phyloP scores from a whole-genome alignment of 2,113 vertebrate species.

The human region DNA sequence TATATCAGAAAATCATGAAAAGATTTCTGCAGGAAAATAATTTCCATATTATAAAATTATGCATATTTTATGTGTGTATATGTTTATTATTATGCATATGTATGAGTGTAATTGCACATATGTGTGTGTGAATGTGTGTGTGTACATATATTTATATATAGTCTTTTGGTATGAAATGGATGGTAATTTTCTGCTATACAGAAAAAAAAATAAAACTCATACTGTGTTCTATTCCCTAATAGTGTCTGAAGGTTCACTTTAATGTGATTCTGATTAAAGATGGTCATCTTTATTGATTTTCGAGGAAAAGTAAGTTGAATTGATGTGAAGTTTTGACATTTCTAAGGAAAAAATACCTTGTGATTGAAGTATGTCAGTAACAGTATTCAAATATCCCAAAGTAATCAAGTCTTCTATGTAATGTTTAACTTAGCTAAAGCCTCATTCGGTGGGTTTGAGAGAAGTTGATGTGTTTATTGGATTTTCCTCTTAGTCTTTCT shows the following conservation, averaged over 20 bases:
- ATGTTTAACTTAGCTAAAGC: not conserved
- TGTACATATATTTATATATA: too few species aligned
- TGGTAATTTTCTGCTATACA: not conserved
- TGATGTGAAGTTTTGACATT: not conserved
- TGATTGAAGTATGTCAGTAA: not conserved
- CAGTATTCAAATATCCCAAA: not conserved
- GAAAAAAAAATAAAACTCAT: not conserved
- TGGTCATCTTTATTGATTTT: not conserved
- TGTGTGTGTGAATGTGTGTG: not conserved
- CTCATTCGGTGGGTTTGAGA: not conserved
- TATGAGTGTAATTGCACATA: not conserved
- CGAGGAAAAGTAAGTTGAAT: not conserved
- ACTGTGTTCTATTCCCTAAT: not conserved
- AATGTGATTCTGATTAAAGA: not conserved
- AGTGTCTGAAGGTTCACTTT: not conserved
- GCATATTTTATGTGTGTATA: not conserved
- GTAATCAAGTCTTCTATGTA: not conserved
- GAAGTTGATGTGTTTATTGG: not conserved
- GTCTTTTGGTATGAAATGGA: not conserved
- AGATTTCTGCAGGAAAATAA: not conserved
- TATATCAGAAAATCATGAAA: not conserved
- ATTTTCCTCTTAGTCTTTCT: not conserved
- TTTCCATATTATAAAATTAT: not conserved
- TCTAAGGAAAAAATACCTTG: not conserved
- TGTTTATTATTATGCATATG: too few species aligned